Base-by-base conservation (phyloP, 2,888 invertebrate genomes). In the Julus scanicus region DNA sequence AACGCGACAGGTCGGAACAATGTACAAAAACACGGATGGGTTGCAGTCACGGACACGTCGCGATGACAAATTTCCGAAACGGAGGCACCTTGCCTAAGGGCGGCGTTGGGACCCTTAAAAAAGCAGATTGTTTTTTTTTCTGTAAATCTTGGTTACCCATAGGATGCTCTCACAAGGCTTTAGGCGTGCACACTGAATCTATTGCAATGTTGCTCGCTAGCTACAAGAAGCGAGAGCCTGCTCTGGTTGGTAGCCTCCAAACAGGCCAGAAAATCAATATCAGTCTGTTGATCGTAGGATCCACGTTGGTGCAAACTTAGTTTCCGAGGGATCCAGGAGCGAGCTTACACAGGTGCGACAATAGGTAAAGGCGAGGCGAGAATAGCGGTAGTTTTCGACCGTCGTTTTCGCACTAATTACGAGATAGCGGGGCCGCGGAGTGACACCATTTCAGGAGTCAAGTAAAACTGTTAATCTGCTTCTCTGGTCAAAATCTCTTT, bases 131-230 rank as follows among this genome's bases (percentile, higher is more conserved):
- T 63, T 63, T n/a, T 63, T 63, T 63, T 63, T n/a, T 5, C 63
- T 4, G 63, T 0, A 4, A 20, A 20, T 63, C n/a, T 3, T 63
- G n/a, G 63, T 9, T 20, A 63, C 63, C 63, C 63, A 63, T 20
- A 63, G 63, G 63, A 63, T 63, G 63, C 20, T 63, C 63, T n/a
- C 63, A 63, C 63, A 4, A 63, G 63, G 63, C 63, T 63, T 63
- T 20, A 20, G 63, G 63, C 63, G 4, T n/a, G 63, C 63, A 63
- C 63, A 63, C 63, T n/a, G 63, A 63, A 15, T 63, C n/a, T 63
- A n/a, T 53, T 53, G 53, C 53, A 13, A 53, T 53, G 53, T 53
- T 15, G 53, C 53, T 53, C 53, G 53, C 63, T 4, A 63, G 63
- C 63, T 20, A 20, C 63, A 20, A n/a, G 2, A n/a, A 11, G 48